Base-by-base conservation (phyloP, 2,113 vertebrate genomes). In the Ondatra zibethicus region DNA sequence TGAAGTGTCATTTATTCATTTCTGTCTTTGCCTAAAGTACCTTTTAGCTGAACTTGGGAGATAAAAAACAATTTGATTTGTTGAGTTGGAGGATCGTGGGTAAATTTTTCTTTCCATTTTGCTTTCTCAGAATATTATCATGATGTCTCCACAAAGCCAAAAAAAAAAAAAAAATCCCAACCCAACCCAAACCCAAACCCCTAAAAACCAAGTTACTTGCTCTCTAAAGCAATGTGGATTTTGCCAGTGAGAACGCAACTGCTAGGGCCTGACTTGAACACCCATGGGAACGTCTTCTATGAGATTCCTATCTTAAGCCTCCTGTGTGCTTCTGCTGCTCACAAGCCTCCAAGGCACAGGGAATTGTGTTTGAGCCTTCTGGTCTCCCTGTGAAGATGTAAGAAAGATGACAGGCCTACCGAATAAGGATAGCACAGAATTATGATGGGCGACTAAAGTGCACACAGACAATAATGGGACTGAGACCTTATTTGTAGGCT, bases 1-100 rank as follows among this genome's bases (percentile, higher is more conserved):
- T 87, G 19, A 91, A 94, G 88, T 2, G 0, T 21, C 4, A 5
- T 65, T 65, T 29, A 78, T 25, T 80, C 6, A 65, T 50, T 85
- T 93, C 45, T 27, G 29, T 61, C 73, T 93, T 89, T 95, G 65
- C 52, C n/a, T 96, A 82, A 92, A 80, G 45, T 89, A 82, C 85
- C 47, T 36, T 96, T 55, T 23, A 14, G 9, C 16, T 42, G 31
- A 88, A 70, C 66, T 65, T 68, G 55, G 39, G 45, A 78, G 94
- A 88, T 42, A 31, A 92, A 95, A 91, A 52, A 14, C 16, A 7
- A 55, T 42, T 88, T 87, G 68, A 47, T 63, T 81, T 89, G 7
- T 36, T 72, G 76, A 65, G 89, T 7, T 84, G 29, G 87, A 93
- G 47, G 29, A 61, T 19, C 13, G 1, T 84, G 92, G 73, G 33